Evolutionary conservation across 2,113 vertebrate species (phyloP), one percentile per base, ranked within the genome.

Genomic region (Micronisus gabar): DNA sequence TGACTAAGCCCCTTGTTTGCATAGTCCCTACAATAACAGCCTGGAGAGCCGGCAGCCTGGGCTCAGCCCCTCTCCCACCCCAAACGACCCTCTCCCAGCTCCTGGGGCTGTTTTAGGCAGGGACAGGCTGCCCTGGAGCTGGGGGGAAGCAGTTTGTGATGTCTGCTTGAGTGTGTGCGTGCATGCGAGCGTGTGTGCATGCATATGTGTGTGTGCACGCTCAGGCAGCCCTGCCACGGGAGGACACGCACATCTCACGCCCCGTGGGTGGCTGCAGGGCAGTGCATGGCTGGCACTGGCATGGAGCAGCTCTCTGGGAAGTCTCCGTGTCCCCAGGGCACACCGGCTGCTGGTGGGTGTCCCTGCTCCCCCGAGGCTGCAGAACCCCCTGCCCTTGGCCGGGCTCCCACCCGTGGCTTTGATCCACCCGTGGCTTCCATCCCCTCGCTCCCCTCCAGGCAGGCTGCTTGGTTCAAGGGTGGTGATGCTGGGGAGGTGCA

Each of bases 181-280:
- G 20, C 6, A 16, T 10, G 47, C 11, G 20, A 47, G 47, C 10
- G 20, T 5, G 13, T 14, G 32, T 40, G 16, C 47, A 22, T 13
- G 47, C 48, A 13, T 23, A 22, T 13, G 48, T 3, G 13, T 25
- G 38, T 9, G 38, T 32, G 34, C 32, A 13, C 1, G 6, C 43
- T 41, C 25, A 5, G 52, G 56, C 65, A 62, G 56, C 34, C 38
- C 22, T 9, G 53, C 62, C 30, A 6, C 4, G 1, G 72, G 19
- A 29, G 52, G 15, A 9, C 41, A 32, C 7, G 0, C 30, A 3
- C 22, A 15, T 7, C 34, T 32, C 3, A 0, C 20, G 11, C 11
- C 17, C 17, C 3, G 2, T 21, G 65, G 55, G 32, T 10, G 38
- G 30, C 45, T 36, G 67, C 66, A 9, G 66, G 65, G 62, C 0